phyloP scores from a whole-genome alignment of 2,113 vertebrate species.

The Peromyscus leucopus region DNA sequence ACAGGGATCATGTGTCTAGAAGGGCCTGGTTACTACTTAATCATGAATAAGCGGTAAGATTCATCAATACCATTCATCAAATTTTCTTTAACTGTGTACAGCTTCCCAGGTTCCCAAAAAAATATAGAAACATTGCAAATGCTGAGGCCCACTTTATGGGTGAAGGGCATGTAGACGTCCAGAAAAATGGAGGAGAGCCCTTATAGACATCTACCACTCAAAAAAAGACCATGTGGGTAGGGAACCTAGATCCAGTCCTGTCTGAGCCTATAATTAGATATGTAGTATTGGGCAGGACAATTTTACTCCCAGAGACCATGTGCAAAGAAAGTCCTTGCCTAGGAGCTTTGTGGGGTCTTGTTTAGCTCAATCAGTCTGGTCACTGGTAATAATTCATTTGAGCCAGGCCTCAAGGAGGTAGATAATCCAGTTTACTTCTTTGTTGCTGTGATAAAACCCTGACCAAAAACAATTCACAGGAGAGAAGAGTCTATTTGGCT shows the following conservation, averaged over 20 bases:
- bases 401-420: background rate
- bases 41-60: background rate
- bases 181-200: background rate
- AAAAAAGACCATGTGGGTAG: background rate
- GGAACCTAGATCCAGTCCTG: background rate
- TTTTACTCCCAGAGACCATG: background rate
- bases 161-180: background rate
- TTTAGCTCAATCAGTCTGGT: background rate
- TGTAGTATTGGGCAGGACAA: background rate
- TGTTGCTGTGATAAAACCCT: background rate
- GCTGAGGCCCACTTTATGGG: background rate
- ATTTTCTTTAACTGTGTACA: background rate
- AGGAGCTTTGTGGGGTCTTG: background rate
- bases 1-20: fast-evolving
- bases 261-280: background rate
- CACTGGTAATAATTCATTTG: background rate
- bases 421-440: background rate
- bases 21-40: background rate
- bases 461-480: background rate
- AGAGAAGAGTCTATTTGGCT: background rate
- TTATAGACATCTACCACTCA: background rate
- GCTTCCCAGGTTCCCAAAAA: background rate
- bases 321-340: background rate
- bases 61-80: background rate
- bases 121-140: background rate